Conservation (phyloP, 2,888 invertebrate genomes). For the Dorcus parallelipipedus region DNA sequence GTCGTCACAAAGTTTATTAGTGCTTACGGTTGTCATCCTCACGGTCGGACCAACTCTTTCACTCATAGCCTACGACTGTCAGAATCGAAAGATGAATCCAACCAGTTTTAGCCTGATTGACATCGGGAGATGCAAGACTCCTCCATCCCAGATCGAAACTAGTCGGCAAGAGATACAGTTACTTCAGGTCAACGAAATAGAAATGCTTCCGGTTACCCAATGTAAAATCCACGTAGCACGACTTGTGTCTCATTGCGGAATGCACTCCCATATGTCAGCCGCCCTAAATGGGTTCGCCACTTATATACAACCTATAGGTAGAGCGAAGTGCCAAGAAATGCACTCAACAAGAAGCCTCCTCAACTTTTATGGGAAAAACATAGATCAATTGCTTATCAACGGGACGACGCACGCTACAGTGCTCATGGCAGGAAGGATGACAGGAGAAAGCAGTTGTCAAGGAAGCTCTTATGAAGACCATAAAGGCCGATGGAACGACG, state of each 20-base stretch:
- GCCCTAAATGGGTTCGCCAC: neutral
- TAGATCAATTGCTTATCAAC: constrained; percentile 2
- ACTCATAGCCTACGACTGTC: constrained; percentile 5
- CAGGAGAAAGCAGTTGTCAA: neutral
- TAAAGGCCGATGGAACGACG: constrained; percentile 3
- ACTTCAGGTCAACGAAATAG: neutral
- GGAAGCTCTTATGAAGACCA: constrained; percentile 4
- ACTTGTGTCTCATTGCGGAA: neutral
- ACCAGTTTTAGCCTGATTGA: constrained; percentile 2
- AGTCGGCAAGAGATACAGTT: neutral
- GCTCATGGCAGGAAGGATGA: constrained; percentile 5
- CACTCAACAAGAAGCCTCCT: neutral
- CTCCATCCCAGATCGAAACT: neutral
- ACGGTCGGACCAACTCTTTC: neutral
- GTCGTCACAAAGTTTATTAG: too few species aligned
- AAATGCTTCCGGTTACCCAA: neutral
- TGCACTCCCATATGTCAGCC: constrained; percentile 7
- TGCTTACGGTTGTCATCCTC: too few species aligned
- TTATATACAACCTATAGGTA: neutral
- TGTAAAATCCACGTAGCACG: constrained; percentile 7
- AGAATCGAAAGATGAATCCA: constrained; percentile 2
- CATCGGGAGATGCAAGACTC: constrained; percentile 1
- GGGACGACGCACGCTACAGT: constrained; percentile 1
- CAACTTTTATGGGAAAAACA: constrained; percentile 3
- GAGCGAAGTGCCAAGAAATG: constrained; percentile 3